Conservation (phyloP, 1,140 invertebrate genomes). For the Nautilus pompilius region DNA sequence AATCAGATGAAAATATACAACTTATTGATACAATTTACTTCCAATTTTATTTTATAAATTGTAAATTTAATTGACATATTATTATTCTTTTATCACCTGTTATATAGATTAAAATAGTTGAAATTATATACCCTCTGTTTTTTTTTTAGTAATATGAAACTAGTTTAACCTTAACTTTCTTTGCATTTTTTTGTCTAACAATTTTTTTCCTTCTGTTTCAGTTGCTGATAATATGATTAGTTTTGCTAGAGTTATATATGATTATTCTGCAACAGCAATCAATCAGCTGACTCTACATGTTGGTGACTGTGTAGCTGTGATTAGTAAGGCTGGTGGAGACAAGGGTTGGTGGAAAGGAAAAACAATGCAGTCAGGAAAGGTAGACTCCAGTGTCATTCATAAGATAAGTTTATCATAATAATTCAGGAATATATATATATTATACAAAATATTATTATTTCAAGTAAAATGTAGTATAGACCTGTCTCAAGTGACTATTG, state of each 20-base stretch:
- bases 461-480: neutral
- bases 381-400: conserved; percentile 25
- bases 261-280: conserved; percentile 61
- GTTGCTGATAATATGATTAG: conserved; percentile 53
- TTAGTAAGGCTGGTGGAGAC: conserved; percentile 75
- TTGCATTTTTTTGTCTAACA: no score
- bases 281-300: conserved; percentile 74
- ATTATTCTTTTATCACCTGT: no score
- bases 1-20: no score
- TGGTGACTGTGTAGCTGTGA: conserved; percentile 74
- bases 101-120: no score
- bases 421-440: neutral
- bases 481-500: no score
- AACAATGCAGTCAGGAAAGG: conserved; percentile 66
- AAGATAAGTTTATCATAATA: neutral
- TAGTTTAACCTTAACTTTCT: no score
- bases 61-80: no score
- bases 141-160: no score
- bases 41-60: no score
- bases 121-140: no score
- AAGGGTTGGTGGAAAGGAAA: conserved; percentile 83
- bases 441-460: neutral
- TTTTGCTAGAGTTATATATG: conserved; percentile 53
- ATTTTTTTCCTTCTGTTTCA: no score
- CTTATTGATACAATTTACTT: no score